Conservation (phyloP, 2,888 invertebrate species). For the Melikaiella ostensackeni region DNA sequence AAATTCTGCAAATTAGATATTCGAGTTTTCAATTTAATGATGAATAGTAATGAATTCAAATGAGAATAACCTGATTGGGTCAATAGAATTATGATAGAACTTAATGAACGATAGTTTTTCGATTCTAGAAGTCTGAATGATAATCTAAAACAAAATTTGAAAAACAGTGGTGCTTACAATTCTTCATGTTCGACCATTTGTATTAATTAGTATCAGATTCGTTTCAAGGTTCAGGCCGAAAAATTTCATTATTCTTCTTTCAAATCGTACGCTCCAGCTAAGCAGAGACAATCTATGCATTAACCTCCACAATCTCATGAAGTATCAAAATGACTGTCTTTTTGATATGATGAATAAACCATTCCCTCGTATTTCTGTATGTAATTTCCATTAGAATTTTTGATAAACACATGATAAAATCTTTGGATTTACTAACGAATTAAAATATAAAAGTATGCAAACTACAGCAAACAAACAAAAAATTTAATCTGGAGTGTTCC, state of each 20-base stretch:
- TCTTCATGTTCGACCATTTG: background rate
- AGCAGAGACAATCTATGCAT: background rate
- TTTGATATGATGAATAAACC: background rate
- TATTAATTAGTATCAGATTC: background rate
- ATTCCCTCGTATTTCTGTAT: background rate
- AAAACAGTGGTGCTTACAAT: background rate
- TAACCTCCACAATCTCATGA: background rate
- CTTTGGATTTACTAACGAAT: too few relatives aligned
- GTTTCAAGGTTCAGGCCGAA: background rate
- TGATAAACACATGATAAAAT: background rate
- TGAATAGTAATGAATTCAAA: background rate
- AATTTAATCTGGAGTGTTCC: too few relatives aligned
- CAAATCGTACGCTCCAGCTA: background rate
- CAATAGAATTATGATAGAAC: background rate
- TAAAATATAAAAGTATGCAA: too few relatives aligned
- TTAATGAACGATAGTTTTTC: too few relatives aligned
- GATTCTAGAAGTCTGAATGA: too few relatives aligned
- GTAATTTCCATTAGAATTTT: background rate
- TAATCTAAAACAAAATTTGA: background rate
- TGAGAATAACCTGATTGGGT: background rate
- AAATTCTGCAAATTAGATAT: background rate
- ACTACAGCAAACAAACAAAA: too few relatives aligned
- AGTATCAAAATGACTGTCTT: background rate
- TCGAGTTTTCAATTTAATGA: background rate
- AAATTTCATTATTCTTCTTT: background rate